Base-by-base conservation (phyloP, 37 sponge, comb jelly and placozoan genomes). In the Axinella damicornis region DNA sequence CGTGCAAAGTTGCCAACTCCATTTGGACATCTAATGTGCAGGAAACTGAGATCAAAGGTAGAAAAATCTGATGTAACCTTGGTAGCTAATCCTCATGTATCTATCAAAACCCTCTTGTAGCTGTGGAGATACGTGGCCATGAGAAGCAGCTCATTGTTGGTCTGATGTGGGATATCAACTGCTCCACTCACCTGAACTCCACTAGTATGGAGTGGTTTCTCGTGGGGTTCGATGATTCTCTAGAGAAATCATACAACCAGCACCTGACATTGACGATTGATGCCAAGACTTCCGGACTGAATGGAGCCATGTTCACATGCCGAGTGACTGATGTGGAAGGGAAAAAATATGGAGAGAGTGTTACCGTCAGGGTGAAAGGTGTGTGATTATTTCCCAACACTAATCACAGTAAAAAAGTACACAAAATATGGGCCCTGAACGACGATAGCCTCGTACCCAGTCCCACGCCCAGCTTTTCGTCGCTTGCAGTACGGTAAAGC, bases 301-400 rank as follows among this genome's bases (percentile, higher is more conserved):
- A 77, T 36, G 78, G 78, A 1, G 65, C 78, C 24, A 61, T 61
- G 46, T 62, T 77, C 64, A 62, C 40, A 24, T 77, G 78, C 65
- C 59, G 41, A 77, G 78, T 39, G 15, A 38, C 40, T 12, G n/a
- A 28, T 22, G 58, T 58, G 13, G 28, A 12, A 20, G 78, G 78
- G 14, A 35, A 61, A n/a, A 2, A 34, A 5, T 57, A 21, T 20
- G 65, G 36, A 24, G 41, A 77, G 36, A 77, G 38, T n/a, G 35
- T 77, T 1, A 63, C 78, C 18, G 20, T 77, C n/a, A 16, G 16
- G 5, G 78, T 77, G 21, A 60, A 61, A 77, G 78, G 78, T 77
- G n/a, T n/a, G n/a, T n/a, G n/a, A n/a, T n/a, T n/a, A n/a, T n/a
- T n/a, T n/a, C n/a, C n/a, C n/a, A n/a, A n/a, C n/a, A n/a, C n/a